Evolutionary conservation across 2,113 vertebrate species (phyloP), one percentile per base, ranked within the genome.

Genomic region (Gallinago paraguaiae): DNA sequence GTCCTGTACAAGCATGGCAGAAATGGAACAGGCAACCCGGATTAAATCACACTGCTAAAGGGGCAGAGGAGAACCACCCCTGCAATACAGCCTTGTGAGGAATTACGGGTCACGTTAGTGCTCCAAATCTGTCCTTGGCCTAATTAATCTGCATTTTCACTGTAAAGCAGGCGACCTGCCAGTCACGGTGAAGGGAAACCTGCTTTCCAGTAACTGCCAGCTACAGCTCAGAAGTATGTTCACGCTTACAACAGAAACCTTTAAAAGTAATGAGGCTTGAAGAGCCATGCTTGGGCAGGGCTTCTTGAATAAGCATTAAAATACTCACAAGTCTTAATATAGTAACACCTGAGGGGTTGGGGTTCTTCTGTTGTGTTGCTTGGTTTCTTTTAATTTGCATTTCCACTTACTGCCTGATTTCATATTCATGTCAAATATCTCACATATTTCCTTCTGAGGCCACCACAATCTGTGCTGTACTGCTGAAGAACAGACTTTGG

Each of bases 31-130:
- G 61, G 83, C 79, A 93, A 61, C 22, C 2, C 0, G 12, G 81
- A 95, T 93, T 97, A 89, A 86, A 92, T 86, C 83, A 81, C 79
- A 65, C n/a, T 53, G 59, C 45, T 77, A 46, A 77, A 88, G 88
- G 45, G 50, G 88, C 70, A 90, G 27, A 67, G 82, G 48, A 78
- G 33, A 59, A 65, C 27, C 81, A 82, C 6, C 56, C 59, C 51
- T 63, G 31, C 68, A 80, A 17, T 31, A 85, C 18, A 77, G 64
- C 76, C 60, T 86, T 77, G 63, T 94, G 82, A 88, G 68, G 78
- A 90, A 64, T 60, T 79, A 79, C 57, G 15, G 18, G 70, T 90
- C 82, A 81, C 2, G 0, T 86, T 86, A 80, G 35, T 9, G 59
- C 64, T 88, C 76, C 72, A 78, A 16, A 81, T 91, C 72, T 78